Base-by-base conservation (phyloP, 2,888 invertebrate genomes). In the Hybos culiciformis region DNA sequence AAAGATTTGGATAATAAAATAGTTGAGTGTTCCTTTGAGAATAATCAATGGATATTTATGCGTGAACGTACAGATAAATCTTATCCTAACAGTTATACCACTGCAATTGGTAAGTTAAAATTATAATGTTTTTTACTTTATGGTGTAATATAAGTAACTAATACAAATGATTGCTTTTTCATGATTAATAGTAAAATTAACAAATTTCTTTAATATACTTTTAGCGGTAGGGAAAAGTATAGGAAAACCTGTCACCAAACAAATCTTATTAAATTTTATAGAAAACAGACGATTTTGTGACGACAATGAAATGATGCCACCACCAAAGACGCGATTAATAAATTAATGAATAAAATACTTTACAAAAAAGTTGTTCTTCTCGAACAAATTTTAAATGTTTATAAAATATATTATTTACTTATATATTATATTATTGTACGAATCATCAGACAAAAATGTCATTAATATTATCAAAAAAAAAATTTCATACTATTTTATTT, bases 41-140 rank as follows among this genome's bases (percentile, higher is more conserved):
- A 79, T 50, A 72, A 76, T 29, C 70, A 77, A 50, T 99, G 98
- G 98, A 75, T 80, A 41, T 93, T 87, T 61, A 87, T 99, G 88
- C 74, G 97, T 45, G 88, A 93, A 62, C 71, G 98, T 51, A 92
- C 87, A 0, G 98, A 99, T 66, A 99, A 99, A 68, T 88, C 91
- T 1, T 87, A 78, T 64, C 96, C 98, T 1, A 99, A 98, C 66
- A 83, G 86, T 51, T 80, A 64, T 51, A 74, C 71, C 7, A 98
- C 98, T 9, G 96, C 94, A 4, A 60, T 69, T 55, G 78, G 86
- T 86, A 65, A 61, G 52, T 51, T 15, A 15, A 7, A 31, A 14
- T 14, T 14, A n/a, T n/a, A n/a, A n/a, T n/a, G n/a, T n/a, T n/a
- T n/a, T n/a, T n/a, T n/a, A n/a, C n/a, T n/a, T n/a, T n/a, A n/a